Evolutionary conservation across 2,888 invertebrate genomes (phyloP).

Genomic region (Epirrhoe alternata): DNA sequence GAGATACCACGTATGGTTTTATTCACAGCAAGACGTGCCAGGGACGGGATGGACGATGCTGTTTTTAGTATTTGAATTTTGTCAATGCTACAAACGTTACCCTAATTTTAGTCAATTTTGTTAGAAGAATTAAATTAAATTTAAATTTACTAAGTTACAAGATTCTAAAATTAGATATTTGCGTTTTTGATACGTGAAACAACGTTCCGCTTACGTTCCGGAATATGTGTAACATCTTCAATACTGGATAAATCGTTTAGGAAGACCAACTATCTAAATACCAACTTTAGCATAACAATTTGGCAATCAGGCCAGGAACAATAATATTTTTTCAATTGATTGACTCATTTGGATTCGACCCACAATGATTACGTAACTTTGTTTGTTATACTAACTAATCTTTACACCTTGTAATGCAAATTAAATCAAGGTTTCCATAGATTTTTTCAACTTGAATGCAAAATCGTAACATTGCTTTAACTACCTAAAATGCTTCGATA

Average conservation of each 20-base stretch:
- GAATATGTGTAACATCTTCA: conserved; percentile 7
- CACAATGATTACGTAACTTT: conserved; percentile 57
- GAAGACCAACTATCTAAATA: conserved; percentile 61
- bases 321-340: conserved; percentile 51
- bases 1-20: no score
- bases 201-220: conserved; percentile 12
- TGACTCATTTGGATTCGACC: conserved; percentile 57
- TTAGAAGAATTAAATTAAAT: neutral
- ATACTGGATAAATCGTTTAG: conserved; percentile 50
- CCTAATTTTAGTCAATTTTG: no score
- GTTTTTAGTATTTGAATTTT: neutral
- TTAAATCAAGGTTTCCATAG: conserved; percentile 30
- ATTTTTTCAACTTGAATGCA: conserved; percentile 27
- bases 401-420: conserved; percentile 39
- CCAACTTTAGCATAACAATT: conserved; percentile 68
- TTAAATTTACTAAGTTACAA: neutral
- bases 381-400: conserved; percentile 49
- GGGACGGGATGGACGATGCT: conserved; percentile 1
- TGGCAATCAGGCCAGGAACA: conserved; percentile 53
- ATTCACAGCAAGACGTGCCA: conserved; percentile 10
- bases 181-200: neutral
- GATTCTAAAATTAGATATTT: neutral
- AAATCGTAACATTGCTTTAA: neutral
- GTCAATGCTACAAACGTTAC: neutral
- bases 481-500: conserved; percentile 4